phyloP scores from a whole-genome alignment of 2,113 vertebrate genomes.

The Echinops telfairi region DNA sequence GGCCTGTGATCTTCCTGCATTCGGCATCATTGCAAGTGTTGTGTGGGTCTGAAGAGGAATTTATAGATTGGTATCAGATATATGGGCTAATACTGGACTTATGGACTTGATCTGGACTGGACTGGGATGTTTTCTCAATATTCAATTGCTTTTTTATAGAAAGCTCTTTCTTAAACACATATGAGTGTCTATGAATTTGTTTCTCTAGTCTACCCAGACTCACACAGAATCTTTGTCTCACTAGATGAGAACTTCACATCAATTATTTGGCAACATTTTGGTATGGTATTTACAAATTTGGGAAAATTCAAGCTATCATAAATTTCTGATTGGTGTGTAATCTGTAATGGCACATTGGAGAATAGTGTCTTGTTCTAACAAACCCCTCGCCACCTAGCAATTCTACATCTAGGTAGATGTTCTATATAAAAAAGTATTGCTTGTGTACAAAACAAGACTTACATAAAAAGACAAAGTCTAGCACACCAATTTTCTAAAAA shows the following conservation, averaged over 20 bases:
- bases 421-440: neutral
- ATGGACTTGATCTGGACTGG: no score
- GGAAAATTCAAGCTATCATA: constrained; percentile 7
- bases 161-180: no score
- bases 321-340: neutral
- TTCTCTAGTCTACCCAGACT: no score
- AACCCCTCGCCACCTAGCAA: neutral
- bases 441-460: neutral
- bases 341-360: neutral
- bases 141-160: no score
- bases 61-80: no score
- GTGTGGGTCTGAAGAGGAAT: no score
- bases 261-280: neutral
- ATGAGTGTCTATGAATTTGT: no score
- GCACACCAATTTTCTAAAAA: constrained; percentile 20
- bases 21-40: no score
- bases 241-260: neutral
- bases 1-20: no score
- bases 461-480: neutral
- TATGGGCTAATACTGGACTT: no score
- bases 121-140: no score
- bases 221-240: neutral
- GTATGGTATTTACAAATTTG: constrained; percentile 9
- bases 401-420: neutral
- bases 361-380: neutral